These are phyloP conservation scores for Notarius lentiginosus DNA, from an alignment of 2,113 vertebrate species.

Conservation along the genomic window DNA sequence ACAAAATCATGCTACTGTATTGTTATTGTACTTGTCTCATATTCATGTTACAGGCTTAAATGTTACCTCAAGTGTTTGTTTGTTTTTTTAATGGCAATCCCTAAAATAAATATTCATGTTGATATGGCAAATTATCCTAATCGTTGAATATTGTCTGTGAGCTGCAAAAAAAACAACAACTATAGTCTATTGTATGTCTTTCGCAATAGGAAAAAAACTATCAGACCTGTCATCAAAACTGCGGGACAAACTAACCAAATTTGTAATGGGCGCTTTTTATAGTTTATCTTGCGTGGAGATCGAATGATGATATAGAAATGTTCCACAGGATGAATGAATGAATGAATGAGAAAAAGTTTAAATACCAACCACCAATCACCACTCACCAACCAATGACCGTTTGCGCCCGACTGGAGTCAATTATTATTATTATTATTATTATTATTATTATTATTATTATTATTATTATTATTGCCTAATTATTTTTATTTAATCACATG, in stretches of 20 bases:
- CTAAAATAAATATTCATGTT: not conserved
- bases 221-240: not conserved
- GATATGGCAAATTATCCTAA: not conserved
- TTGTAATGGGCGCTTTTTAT: not conserved
- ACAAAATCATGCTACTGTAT: slow-evolving; percentile 48
- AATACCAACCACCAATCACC: not conserved
- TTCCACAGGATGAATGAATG: not conserved
- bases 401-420: not conserved
- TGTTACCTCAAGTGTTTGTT: no score
- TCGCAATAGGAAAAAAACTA: not conserved
- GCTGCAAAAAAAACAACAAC: not conserved
- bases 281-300: not conserved
- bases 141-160: not conserved
- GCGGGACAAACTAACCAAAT: not conserved
- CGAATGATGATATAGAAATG: not conserved
- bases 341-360: not conserved
- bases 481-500: not conserved
- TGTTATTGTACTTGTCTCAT: slow-evolving; percentile 51
- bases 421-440: not conserved
- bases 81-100: not conserved
- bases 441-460: not conserved
- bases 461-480: not conserved
- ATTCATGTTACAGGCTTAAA: not conserved
- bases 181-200: not conserved
- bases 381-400: not conserved